These are phyloP conservation scores for pig (Sus scrofa) DNA, from an alignment of 2,113 vertebrate species.

Conservation along the genomic window DNA sequence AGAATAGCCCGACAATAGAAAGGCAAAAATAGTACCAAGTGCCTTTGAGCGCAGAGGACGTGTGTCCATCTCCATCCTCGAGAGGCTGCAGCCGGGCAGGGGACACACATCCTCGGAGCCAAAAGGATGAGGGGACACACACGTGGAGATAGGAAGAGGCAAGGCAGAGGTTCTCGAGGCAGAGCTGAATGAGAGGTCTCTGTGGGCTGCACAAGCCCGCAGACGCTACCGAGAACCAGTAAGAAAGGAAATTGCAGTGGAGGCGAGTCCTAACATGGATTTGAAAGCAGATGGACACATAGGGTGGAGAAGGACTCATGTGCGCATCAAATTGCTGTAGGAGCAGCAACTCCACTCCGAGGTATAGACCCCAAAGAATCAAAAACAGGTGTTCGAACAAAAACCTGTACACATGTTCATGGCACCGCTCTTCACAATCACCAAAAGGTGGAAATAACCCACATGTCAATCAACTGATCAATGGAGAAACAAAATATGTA, in stretches of 20 bases:
- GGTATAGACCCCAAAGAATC: not conserved
- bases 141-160: not conserved
- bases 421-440: not conserved
- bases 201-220: accelerated
- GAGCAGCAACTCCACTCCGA: not conserved
- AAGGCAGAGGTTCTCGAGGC: not conserved
- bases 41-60: not conserved
- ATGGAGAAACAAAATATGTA: not conserved
- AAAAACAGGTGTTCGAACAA: not conserved
- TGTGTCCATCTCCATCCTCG: not conserved
- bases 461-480: not conserved
- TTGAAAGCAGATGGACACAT: not conserved
- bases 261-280: not conserved
- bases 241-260: not conserved
- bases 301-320: not conserved
- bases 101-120: not conserved
- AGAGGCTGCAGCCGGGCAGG: not conserved
- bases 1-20: conserved; percentile 51
- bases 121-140: not conserved
- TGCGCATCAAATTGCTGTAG: not conserved
- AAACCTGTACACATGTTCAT: not conserved
- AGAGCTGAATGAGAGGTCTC: not conserved
- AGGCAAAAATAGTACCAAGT: conserved; percentile 44
- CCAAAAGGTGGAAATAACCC: not conserved
- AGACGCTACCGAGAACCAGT: not conserved